Percentiles rank a stretch among this genome's conserved stretches.
Conservation (phyloP, 1,140 invertebrate species). For the Rhyacophila brunnea region DNA sequence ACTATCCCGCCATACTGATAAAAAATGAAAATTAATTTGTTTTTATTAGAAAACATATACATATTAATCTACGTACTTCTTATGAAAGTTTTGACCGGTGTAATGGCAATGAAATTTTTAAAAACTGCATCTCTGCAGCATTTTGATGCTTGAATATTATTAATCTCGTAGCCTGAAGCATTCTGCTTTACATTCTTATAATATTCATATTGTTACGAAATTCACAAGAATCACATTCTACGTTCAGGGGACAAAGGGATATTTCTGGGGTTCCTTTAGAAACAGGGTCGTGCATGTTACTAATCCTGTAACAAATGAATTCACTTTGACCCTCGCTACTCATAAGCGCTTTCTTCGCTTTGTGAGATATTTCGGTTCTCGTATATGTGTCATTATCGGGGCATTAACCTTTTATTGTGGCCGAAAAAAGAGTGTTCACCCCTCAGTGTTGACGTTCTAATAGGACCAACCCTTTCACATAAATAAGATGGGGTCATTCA, state of each 20-base stretch:
- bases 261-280: constrained; percentile 19
- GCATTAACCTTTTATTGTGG: constrained; percentile 35
- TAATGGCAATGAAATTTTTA: neutral
- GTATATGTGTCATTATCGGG: constrained; percentile 31
- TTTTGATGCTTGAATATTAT: neutral
- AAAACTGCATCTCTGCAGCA: neutral
- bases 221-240: neutral
- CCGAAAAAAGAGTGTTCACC: constrained; percentile 11
- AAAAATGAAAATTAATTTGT: too few relatives aligned
- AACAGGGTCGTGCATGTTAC: constrained; percentile 23
- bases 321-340: constrained; percentile 21
- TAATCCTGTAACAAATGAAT: constrained; percentile 22
- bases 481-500: constrained; percentile 1
- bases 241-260: constrained; percentile 12
- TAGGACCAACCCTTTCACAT: constrained; percentile 18
- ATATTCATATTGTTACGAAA: neutral
- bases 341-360: constrained; percentile 11
- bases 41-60: too few relatives aligned
- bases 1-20: too few relatives aligned
- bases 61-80: too few relatives aligned
- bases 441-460: constrained; percentile 24
- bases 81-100: neutral
- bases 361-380: constrained; percentile 10
- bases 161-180: neutral
- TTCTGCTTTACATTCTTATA: too few relatives aligned